Percentiles rank a stretch among this genome's conserved stretches.
These are phyloP conservation scores for Heliothis peltigera DNA, from an alignment of 2,888 invertebrate species.

Conservation along the genomic window DNA sequence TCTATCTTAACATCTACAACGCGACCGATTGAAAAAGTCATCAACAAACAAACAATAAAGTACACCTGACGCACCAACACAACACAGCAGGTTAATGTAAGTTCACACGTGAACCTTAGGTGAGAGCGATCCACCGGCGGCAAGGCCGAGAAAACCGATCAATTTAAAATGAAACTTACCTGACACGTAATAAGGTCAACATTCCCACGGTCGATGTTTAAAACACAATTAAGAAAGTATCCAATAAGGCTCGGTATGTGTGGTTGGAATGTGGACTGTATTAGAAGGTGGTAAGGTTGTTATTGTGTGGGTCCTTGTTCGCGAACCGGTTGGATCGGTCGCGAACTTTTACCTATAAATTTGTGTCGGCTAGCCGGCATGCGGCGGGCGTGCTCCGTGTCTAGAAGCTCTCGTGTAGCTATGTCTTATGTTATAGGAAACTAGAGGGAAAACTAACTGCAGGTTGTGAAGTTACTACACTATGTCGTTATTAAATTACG, in stretches of 20 bases:
- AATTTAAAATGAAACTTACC: conserved; percentile 79
- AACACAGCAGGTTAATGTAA: conserved; percentile 86
- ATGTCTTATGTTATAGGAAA: conserved; percentile 70
- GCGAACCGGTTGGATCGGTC: conserved; percentile 86
- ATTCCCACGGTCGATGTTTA: conserved; percentile 77
- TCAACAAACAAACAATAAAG: conserved; percentile 70
- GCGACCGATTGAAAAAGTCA: conserved; percentile 81
- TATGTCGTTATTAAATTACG: background rate
- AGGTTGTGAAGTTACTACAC: conserved; percentile 30
- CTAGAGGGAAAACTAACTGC: conserved; percentile 54
- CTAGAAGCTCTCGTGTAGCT: conserved; percentile 79
- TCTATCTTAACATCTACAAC: conserved; percentile 78
- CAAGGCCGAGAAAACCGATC: conserved; percentile 84
- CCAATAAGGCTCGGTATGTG: conserved; percentile 77
- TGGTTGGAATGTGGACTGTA: conserved; percentile 75
- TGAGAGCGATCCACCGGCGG: conserved; percentile 88
- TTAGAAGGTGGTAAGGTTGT: conserved; percentile 70
- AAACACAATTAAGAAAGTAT: conserved; percentile 89
- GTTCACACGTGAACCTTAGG: conserved; percentile 89
- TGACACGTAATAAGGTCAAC: conserved; percentile 80
- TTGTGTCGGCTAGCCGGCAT: conserved; percentile 86
- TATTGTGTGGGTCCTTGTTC: conserved; percentile 67
- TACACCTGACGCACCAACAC: conserved; percentile 81
- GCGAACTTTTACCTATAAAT: conserved; percentile 91
- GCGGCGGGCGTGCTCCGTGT: conserved; percentile 76